Conservation (phyloP, 2,888 invertebrate genomes). For the Perithous albicinctus region DNA sequence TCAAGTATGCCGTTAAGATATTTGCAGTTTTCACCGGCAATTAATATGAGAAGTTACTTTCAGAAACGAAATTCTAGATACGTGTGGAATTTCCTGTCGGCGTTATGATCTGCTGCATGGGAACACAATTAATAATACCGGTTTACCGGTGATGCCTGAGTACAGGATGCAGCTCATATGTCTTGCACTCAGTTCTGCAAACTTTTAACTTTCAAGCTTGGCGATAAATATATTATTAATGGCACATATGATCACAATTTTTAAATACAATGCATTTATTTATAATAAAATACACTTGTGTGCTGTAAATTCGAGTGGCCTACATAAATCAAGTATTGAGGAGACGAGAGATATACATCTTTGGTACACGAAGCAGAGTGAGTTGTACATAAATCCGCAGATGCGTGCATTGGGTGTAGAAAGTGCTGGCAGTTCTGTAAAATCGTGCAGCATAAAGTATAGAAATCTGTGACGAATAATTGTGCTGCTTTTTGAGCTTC, state of each 20-base stretch:
- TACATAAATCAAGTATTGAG: conserved; percentile 23
- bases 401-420: conserved; percentile 24
- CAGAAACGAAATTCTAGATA: conserved; percentile 18
- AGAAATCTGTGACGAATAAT: conserved; percentile 54
- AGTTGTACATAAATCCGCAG: conserved; percentile 2
- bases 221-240: neutral
- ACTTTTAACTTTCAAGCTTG: neutral
- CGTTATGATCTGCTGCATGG: neutral
- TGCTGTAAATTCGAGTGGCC: conserved; percentile 7
- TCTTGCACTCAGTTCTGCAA: neutral
- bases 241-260: neutral
- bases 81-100: conserved; percentile 21
- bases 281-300: neutral
- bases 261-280: neutral
- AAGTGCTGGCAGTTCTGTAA: conserved; percentile 36
- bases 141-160: conserved; percentile 23
- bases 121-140: conserved; percentile 23
- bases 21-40: conserved; percentile 16
- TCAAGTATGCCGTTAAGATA: neutral
- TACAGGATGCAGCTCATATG: conserved; percentile 5
- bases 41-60: neutral
- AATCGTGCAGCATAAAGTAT: neutral
- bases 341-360: neutral
- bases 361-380: conserved; percentile 12
- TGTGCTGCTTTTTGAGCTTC: neutral